Conservation (phyloP, 2,888 invertebrate genomes). For the Eurytoma californica region DNA sequence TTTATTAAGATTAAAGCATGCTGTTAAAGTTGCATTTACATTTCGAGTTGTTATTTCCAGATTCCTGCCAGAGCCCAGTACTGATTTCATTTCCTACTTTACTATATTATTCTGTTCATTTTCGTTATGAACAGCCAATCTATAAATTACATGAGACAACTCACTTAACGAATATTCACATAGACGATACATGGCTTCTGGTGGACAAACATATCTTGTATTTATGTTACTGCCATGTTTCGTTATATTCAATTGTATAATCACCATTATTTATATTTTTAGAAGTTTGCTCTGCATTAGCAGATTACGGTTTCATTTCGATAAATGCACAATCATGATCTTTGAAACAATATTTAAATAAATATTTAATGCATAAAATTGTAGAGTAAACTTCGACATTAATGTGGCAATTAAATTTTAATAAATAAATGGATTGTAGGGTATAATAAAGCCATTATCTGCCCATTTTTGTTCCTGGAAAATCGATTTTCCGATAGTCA, state of each 20-base stretch:
- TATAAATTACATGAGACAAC: neutral
- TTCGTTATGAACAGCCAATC: too few species aligned
- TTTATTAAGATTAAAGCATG: too few species aligned
- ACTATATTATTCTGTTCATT: too few species aligned
- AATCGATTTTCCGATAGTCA: too few species aligned
- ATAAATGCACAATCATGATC: neutral
- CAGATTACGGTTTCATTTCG: neutral
- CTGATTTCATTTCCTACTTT: too few species aligned
- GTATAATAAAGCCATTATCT: too few species aligned
- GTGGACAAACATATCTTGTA: neutral
- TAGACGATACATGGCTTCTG: neutral
- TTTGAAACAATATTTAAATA: slow-evolving; percentile 1
- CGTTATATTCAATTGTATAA: too few species aligned
- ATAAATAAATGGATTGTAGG: neutral
- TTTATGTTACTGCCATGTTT: neutral
- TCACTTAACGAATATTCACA: neutral
- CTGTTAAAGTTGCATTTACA: too few species aligned
- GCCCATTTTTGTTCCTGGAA: too few species aligned
- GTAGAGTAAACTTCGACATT: neutral
- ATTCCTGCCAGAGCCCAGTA: too few species aligned
- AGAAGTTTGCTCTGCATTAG: neutral
- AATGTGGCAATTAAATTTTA: slow-evolving; percentile 1
- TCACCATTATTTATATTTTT: too few species aligned
- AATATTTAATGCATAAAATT: neutral
- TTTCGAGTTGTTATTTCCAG: too few species aligned